phyloP scores from a whole-genome alignment of 2,113 vertebrate genomes.

The Ariopsis seemanni region DNA sequence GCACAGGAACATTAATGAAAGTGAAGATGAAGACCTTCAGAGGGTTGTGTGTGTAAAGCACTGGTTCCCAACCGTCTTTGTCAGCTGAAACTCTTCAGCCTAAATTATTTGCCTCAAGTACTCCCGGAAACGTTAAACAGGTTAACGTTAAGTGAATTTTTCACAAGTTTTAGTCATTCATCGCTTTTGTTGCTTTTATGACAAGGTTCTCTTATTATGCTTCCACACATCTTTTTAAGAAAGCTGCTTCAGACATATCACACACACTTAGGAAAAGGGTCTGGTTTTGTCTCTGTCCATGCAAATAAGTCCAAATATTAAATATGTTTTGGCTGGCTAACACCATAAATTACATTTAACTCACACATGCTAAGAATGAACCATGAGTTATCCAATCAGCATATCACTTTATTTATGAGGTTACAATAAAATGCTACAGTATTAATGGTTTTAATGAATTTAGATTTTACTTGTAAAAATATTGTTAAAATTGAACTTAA shows the following conservation, averaged over 20 bases:
- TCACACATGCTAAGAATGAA: background rate
- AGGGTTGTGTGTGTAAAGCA: background rate
- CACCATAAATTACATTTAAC: background rate
- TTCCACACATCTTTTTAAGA: background rate
- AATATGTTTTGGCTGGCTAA: background rate
- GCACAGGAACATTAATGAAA: background rate
- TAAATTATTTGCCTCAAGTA: background rate
- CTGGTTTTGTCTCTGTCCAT: background rate
- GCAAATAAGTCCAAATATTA: background rate
- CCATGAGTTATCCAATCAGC: background rate
- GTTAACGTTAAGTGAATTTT: background rate
- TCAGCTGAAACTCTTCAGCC: background rate
- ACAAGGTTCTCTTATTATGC: background rate
- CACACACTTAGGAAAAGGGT: background rate
- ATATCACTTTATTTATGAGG: background rate
- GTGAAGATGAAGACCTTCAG: background rate
- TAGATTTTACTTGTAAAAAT: background rate
- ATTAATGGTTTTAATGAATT: background rate
- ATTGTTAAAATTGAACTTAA: background rate
- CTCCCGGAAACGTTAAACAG: background rate
- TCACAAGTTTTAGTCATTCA: background rate
- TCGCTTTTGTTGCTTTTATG: background rate
- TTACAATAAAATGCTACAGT: background rate
- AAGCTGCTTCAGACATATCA: background rate
- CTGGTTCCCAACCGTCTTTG: background rate